Evolutionary conservation across 1,140 invertebrate genomes (phyloP).

Genomic region (Pachypsylla venusta): DNA sequence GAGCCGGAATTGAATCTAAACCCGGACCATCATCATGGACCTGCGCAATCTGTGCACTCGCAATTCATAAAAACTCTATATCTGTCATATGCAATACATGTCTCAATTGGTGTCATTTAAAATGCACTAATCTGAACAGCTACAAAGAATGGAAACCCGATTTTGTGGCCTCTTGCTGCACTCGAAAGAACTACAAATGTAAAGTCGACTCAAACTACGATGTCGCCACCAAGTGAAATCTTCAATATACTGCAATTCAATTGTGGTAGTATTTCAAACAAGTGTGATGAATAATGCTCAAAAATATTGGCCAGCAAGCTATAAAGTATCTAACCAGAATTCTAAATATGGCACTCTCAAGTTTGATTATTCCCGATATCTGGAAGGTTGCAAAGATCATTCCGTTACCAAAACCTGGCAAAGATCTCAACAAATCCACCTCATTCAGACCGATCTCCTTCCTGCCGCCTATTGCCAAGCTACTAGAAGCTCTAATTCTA

Average conservation of each 20-base stretch:
- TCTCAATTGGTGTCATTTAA: background rate
- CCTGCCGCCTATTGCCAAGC: background rate
- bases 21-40: too few relatives aligned
- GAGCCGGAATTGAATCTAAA: too few relatives aligned
- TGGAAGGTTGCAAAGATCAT: background rate
- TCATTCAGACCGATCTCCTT: background rate
- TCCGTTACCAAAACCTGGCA: background rate
- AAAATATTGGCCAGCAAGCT: background rate
- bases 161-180: background rate
- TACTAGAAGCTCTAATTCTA: background rate
- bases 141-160: background rate
- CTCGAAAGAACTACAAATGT: background rate
- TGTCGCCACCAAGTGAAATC: background rate
- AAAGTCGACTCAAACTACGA: background rate
- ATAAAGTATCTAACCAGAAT: background rate
- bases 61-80: background rate
- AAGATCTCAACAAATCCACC: background rate
- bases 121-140: background rate
- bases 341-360: background rate
- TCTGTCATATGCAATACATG: constrained; percentile 1
- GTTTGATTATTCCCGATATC: background rate
- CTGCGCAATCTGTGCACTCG: too few relatives aligned
- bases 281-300: background rate
- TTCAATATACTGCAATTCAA: background rate
- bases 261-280: background rate